Percentiles rank a stretch among this genome's conserved stretches.
Conservation (phyloP, 2,797 vertebrate species). For the Pempheris klunzingeri region DNA sequence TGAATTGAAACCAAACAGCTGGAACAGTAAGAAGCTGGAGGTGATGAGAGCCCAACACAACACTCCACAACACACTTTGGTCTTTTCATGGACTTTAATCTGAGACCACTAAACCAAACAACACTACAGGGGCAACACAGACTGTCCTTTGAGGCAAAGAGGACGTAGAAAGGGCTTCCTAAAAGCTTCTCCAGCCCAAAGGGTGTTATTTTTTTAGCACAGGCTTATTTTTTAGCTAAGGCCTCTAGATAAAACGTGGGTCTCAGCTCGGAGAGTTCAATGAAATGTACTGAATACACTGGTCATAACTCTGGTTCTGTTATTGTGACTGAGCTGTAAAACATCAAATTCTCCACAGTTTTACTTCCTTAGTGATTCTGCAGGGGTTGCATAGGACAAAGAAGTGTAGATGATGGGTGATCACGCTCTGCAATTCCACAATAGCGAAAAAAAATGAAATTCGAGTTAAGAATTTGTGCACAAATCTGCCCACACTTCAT, state of each 20-base stretch:
- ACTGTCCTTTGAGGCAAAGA: background rate
- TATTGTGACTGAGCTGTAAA: background rate
- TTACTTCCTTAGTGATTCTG: background rate
- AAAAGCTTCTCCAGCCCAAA: background rate
- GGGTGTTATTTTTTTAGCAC: background rate
- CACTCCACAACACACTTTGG: background rate
- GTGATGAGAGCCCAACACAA: background rate
- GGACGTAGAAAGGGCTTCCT: background rate
- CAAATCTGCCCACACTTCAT: constrained; percentile 21
- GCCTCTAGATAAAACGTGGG: background rate
- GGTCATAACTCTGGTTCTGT: too few relatives aligned
- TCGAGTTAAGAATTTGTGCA: constrained; percentile 28
- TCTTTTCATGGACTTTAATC: background rate
- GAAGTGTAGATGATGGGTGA: constrained; percentile 21
- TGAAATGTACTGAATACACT: too few relatives aligned
- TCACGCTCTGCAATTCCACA: constrained; percentile 17
- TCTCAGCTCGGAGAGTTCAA: background rate
- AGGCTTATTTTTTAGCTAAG: background rate
- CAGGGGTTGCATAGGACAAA: constrained; percentile 7
- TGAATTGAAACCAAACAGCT: too few relatives aligned
- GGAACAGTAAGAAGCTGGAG: background rate
- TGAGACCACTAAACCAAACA: background rate
- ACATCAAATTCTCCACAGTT: background rate
- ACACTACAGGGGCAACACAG: background rate
- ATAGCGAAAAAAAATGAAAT: constrained; percentile 7